Conservation (phyloP, 1,140 invertebrate species). For the Helicoverpa armigera region DNA sequence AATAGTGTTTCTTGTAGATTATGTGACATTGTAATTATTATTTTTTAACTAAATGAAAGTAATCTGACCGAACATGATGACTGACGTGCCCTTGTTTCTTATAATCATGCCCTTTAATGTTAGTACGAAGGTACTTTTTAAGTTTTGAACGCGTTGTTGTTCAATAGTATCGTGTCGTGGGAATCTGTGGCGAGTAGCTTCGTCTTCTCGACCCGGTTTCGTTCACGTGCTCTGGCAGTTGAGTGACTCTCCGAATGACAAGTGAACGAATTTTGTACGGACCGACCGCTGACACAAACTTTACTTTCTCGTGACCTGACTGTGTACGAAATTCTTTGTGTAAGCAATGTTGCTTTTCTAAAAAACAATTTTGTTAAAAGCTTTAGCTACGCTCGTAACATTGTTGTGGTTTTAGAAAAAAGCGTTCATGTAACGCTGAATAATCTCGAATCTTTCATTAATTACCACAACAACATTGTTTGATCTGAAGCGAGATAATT, state of each 20-base stretch:
- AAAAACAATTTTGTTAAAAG: neutral
- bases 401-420: neutral
- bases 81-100: neutral
- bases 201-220: slow-evolving; percentile 64
- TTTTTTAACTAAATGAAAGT: neutral
- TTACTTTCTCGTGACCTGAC: slow-evolving; percentile 55
- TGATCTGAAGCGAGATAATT: neutral
- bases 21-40: neutral
- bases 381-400: neutral
- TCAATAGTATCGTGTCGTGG: slow-evolving; percentile 50
- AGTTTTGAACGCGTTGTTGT: slow-evolving; percentile 4
- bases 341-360: slow-evolving; percentile 5
- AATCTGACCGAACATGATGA: too few species aligned
- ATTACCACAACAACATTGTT: neutral
- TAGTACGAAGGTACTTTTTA: slow-evolving; percentile 14
- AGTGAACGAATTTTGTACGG: slow-evolving; percentile 59
- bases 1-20: neutral
- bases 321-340: slow-evolving; percentile 18
- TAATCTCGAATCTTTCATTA: neutral
- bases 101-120: slow-evolving; percentile 23
- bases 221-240: slow-evolving; percentile 56
- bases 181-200: slow-evolving; percentile 54
- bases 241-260: slow-evolving; percentile 58
- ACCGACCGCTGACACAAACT: slow-evolving; percentile 45
- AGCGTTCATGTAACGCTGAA: neutral